These are phyloP conservation scores for Dromas ardeola DNA, from an alignment of 2,113 vertebrate genomes.

Conservation along the genomic window DNA sequence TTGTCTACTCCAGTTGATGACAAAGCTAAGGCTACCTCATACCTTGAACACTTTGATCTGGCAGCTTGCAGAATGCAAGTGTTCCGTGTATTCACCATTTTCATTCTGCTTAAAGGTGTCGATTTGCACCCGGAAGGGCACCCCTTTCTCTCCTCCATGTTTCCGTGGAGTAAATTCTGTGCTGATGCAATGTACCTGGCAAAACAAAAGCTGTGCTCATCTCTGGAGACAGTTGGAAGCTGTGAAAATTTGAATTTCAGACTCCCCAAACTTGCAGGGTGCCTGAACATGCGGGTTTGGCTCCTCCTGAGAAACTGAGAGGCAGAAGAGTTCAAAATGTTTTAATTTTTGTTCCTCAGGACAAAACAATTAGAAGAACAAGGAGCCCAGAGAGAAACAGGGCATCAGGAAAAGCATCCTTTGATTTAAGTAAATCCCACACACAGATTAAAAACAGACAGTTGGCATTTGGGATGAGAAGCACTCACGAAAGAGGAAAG, in stretches of 20 bases:
- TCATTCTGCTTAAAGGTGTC: slow-evolving; percentile 89
- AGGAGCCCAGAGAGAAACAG: background rate
- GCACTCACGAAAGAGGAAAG: background rate
- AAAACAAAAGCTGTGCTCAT: slow-evolving; percentile 32
- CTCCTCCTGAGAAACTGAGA: background rate
- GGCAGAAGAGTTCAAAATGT: background rate
- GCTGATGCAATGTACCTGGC: slow-evolving; percentile 95
- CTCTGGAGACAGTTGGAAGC: background rate
- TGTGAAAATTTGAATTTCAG: background rate
- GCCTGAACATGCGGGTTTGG: background rate
- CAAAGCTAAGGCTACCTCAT: slow-evolving; percentile 7
- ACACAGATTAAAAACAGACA: background rate
- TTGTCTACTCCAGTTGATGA: background rate
- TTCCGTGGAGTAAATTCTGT: slow-evolving; percentile 95
- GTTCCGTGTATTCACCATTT: slow-evolving; percentile 88
- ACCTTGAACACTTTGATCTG: slow-evolving; percentile 99
- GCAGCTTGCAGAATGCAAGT: slow-evolving; percentile 92
- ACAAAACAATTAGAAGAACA: background rate
- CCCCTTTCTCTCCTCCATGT: slow-evolving; percentile 94
- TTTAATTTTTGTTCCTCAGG: background rate
- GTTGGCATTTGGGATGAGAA: background rate
- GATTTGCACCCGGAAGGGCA: slow-evolving; percentile 92
- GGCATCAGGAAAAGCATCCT: background rate
- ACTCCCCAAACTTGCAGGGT: background rate
- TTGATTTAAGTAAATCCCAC: background rate